A percentile compares a stretch with the other conserved stretches of the same genome.
These are phyloP conservation scores for Amblyraja radiata DNA, from an alignment of 2,797 vertebrate genomes.

Conservation along the genomic window DNA sequence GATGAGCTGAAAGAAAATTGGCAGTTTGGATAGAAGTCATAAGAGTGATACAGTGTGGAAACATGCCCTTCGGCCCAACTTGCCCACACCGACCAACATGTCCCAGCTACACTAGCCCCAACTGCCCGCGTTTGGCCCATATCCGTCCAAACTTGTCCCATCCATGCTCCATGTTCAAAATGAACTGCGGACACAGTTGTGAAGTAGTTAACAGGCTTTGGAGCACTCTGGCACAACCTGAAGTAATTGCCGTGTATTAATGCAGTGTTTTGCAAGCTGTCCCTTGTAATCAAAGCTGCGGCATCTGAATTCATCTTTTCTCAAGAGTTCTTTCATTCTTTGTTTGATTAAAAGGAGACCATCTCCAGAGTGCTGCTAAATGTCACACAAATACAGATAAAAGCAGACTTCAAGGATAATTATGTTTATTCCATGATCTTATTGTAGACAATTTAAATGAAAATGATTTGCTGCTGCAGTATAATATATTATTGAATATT, in stretches of 20 bases:
- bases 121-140: too few species aligned
- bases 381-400: conserved; percentile 29
- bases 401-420: conserved; percentile 2
- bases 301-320: conserved; percentile 39
- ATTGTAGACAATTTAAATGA: neutral
- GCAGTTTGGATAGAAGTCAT: neutral
- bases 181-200: too few species aligned
- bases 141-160: too few species aligned
- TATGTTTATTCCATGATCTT: conserved; percentile 1
- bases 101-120: too few species aligned
- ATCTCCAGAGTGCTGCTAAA: conserved; percentile 3
- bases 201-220: neutral
- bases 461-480: neutral
- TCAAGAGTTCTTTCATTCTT: conserved; percentile 41
- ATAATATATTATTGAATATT: neutral
- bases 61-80: too few species aligned
- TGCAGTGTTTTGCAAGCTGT: neutral
- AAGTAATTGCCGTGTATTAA: neutral
- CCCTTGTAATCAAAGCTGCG: conserved; percentile 38
- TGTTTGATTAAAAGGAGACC: conserved; percentile 32
- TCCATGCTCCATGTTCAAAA: too few species aligned
- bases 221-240: neutral
- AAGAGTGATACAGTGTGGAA: too few species aligned
- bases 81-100: too few species aligned
- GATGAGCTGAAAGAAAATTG: neutral